These are phyloP conservation scores for Bactericera cockerelli DNA, from an alignment of 1,140 invertebrate species.

Conservation along the genomic window DNA sequence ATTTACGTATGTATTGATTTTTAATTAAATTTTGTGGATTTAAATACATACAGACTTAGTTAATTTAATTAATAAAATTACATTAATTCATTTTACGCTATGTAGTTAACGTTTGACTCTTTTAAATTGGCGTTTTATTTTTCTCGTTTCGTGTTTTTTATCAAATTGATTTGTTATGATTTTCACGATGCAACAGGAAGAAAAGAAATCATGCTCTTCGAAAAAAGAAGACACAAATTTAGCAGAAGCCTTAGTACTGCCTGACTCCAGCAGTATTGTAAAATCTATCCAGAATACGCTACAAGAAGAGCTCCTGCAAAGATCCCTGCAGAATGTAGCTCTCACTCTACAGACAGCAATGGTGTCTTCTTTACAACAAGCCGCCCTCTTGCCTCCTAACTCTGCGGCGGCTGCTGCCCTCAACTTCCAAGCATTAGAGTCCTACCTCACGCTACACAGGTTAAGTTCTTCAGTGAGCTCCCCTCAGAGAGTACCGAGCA, in stretches of 20 bases:
- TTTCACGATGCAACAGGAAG: slow-evolving; percentile 2
- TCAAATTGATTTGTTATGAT: not conserved
- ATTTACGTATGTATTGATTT: no score
- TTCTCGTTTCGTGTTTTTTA: not conserved
- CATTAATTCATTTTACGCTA: no score
- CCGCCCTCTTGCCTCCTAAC: slow-evolving; percentile 54
- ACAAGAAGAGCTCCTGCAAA: slow-evolving; percentile 4
- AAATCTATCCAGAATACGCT: not conserved
- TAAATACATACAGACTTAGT: no score
- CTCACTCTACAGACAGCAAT: slow-evolving; percentile 58
- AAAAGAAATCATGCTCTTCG: not conserved
- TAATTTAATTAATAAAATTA: no score
- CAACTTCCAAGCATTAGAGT: slow-evolving; percentile 65
- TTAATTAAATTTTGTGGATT: no score
- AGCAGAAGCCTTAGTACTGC: not conserved
- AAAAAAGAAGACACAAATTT: not conserved
- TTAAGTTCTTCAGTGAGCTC: slow-evolving; percentile 32
- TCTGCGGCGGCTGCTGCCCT: slow-evolving; percentile 60
- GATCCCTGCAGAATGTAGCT: slow-evolving; percentile 46
- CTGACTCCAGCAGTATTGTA: not conserved
- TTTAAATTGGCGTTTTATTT: not conserved
- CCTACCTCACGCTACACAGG: slow-evolving; percentile 61
- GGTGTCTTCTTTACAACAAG: slow-evolving; percentile 55
- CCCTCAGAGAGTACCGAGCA: slow-evolving; percentile 29
- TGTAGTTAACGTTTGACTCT: not conserved